These are phyloP conservation scores for Parelbella ahira DNA, from an alignment of 2,888 invertebrate genomes.

Conservation along the genomic window DNA sequence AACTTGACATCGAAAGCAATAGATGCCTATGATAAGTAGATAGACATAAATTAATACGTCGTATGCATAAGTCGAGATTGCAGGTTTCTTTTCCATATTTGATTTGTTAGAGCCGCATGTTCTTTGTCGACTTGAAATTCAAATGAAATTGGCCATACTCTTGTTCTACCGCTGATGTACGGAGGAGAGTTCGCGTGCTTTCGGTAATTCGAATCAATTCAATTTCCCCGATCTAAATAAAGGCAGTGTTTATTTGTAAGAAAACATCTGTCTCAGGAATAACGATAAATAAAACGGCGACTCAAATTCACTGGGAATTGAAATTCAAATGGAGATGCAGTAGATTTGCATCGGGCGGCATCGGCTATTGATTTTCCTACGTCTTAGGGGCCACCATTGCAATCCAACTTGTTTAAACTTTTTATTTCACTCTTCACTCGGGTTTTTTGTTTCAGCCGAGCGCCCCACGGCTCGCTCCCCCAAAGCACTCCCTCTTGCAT, in stretches of 20 bases:
- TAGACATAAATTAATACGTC: too few relatives aligned
- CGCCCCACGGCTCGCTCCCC: slow-evolving; percentile 70
- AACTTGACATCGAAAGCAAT: too few relatives aligned
- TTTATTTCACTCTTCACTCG: slow-evolving; percentile 79
- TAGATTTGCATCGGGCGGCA: slow-evolving; percentile 73
- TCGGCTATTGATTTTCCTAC: slow-evolving; percentile 76
- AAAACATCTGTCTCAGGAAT: slow-evolving; percentile 35
- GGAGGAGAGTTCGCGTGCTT: slow-evolving; percentile 8
- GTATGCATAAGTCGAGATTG: neutral
- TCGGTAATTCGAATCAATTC: neutral
- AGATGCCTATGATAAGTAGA: too few relatives aligned
- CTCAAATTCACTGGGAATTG: slow-evolving; percentile 64
- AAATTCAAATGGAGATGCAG: slow-evolving; percentile 75
- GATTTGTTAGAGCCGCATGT: slow-evolving; percentile 1
- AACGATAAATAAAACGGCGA: slow-evolving; percentile 54
- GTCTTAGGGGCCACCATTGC: slow-evolving; percentile 73
- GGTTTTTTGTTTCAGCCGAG: slow-evolving; percentile 80
- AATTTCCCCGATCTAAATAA: slow-evolving; percentile 4
- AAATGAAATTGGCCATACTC: slow-evolving; percentile 1
- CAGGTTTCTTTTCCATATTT: slow-evolving; percentile 7
- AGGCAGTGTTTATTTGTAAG: slow-evolving; percentile 18
- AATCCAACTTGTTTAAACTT: slow-evolving; percentile 79
- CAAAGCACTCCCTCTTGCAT: slow-evolving; percentile 77
- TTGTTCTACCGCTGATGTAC: too few relatives aligned
- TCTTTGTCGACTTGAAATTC: slow-evolving; percentile 4